Evolutionary conservation across 2,113 vertebrate genomes (phyloP), one percentile per base, ranked within the genome.

Genomic region (Parus major): DNA sequence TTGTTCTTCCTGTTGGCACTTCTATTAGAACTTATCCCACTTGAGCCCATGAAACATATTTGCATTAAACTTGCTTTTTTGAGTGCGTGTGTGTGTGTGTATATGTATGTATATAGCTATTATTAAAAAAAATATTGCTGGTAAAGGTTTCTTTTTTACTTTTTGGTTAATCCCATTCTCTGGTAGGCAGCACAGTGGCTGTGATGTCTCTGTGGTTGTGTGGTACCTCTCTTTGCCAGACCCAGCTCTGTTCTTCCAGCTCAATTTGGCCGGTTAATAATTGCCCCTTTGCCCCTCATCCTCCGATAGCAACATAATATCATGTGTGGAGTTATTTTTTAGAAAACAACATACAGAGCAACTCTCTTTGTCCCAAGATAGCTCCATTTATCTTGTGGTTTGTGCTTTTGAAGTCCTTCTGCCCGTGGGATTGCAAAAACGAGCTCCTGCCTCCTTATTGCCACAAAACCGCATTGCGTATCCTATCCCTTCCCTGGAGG

Each of bases 351-450:
- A 1, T 73, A 90, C 70, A 85, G 88, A 94, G 68, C 68, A 90
- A 68, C 86, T 92, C 56, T 95, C 61, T 90, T 89, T 96, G 59
- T 96, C 95, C 84, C 84, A 95, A 59, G 88, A 97, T 97, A 97
- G 97, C 72, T 96, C 60, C 5, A 3, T 95, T 96, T 96, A 90
- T 97, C 88, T 92, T 95, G 95, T 88, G 97, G 96, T 82, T 96
- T 92, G 49, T 90, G 90, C 92, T 96, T 97, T 95, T 97, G 94
- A 97, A 97, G 95, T 94, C 78, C 35, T 82, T 49, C 65, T 92
- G 94, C 86, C 66, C 73, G 9, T 94, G 79, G 93, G 88, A 93
- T 88, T 95, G 59, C 90, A 95, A 78, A 96, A 94, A 93, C 0
- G 14, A 88, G 76, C 80, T 96, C 73, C 90, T 96, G 84, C 92